A percentile compares a stretch with the other conserved stretches of the same genome.
Evolutionary conservation across 53 echinoderm and acorn worm species (phyloP).

Genomic region (Pentamera pediparva): DNA sequence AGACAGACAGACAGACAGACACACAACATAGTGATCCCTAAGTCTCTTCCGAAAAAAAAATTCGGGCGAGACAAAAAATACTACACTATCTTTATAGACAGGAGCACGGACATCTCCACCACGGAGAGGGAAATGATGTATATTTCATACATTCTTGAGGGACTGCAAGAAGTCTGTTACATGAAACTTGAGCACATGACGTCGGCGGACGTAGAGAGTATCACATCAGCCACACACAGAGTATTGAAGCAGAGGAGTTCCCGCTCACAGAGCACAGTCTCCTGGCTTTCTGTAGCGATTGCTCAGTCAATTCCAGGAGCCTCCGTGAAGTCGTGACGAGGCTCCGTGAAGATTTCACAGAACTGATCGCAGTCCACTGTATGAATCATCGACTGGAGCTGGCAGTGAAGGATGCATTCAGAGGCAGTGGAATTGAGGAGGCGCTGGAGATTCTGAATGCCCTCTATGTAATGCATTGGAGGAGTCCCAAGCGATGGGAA

Average conservation of each 20-base stretch:
- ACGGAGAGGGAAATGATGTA: not conserved
- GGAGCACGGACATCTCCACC: too few species aligned
- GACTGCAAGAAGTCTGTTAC: not conserved
- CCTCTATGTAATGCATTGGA: not conserved
- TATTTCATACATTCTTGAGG: not conserved
- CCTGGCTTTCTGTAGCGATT: not conserved
- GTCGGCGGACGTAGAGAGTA: not conserved
- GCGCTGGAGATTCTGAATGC: not conserved
- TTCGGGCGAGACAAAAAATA: too few species aligned
- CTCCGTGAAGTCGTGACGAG: not conserved
- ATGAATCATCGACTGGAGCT: not conserved
- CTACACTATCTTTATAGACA: too few species aligned
- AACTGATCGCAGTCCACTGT: constrained; percentile 3
- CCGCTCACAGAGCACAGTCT: not conserved
- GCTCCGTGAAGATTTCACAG: not conserved
- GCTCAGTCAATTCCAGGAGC: not conserved
- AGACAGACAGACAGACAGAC: too few species aligned
- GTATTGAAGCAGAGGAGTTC: not conserved
- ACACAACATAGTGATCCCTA: too few species aligned
- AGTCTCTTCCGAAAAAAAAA: too few species aligned
- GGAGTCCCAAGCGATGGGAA: not conserved
- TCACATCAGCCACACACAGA: not conserved
- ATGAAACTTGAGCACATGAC: not conserved
- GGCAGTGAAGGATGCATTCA: too few species aligned
- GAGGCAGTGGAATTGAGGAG: not conserved